phyloP scores from a whole-genome alignment of 2,797 vertebrate genomes.

The Lepilemur septentrionalis region DNA sequence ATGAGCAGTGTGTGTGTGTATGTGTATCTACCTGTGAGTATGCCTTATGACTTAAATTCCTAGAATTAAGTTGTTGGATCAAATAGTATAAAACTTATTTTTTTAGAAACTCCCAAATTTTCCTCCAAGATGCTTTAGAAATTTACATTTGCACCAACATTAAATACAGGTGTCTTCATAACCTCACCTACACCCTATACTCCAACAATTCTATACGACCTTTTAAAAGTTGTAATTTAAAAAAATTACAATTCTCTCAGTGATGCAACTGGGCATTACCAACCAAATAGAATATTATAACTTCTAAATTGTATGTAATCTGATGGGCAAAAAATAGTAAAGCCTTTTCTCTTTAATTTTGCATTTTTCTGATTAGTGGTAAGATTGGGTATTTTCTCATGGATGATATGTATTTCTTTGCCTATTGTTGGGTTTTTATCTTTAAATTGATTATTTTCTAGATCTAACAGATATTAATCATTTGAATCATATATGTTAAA shows the following conservation, averaged over 20 bases:
- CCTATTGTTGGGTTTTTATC: not conserved
- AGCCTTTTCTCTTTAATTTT: not conserved
- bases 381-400: not conserved
- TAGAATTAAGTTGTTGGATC: not conserved
- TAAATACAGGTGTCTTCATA: not conserved
- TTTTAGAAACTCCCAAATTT: not conserved
- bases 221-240: not conserved
- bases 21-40: not conserved
- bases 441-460: slow-evolving; percentile 14
- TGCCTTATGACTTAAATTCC: not conserved
- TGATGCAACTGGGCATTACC: not conserved
- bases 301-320: not conserved
- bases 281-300: not conserved
- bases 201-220: not conserved
- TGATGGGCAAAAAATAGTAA: not conserved
- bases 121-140: not conserved
- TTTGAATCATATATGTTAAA: not conserved
- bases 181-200: not conserved
- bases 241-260: not conserved
- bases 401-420: not conserved
- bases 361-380: not conserved
- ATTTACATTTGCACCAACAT: not conserved
- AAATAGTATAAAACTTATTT: not conserved
- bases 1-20: not conserved
- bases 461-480: not conserved